Conservation (phyloP, 2,888 invertebrate species). For the Amiota minor region DNA sequence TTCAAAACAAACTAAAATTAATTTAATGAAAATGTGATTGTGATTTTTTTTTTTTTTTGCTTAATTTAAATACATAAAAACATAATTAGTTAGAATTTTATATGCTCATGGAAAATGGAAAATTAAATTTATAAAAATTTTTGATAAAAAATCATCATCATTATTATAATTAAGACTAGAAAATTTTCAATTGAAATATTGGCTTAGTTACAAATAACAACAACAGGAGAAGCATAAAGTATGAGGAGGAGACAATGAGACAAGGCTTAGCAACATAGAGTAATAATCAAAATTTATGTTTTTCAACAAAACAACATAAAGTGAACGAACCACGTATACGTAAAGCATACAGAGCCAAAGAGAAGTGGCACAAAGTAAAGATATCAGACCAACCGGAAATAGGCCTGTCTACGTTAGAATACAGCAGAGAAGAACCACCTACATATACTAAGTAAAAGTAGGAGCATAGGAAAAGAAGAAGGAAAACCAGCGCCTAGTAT, state of each 20-base stretch:
- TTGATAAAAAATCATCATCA: neutral
- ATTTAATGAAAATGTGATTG: constrained; percentile 6
- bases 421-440: neutral
- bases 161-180: neutral
- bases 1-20: neutral
- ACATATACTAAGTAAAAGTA: too few species aligned
- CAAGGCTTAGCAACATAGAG: neutral
- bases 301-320: neutral
- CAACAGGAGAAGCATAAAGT: neutral
- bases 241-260: too few species aligned
- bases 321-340: neutral
- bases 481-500: neutral
- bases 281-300: constrained; percentile 3
- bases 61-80: too few species aligned
- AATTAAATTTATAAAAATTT: neutral
- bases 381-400: neutral
- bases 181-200: constrained; percentile 11
- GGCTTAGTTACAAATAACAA: neutral
- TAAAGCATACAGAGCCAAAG: neutral
- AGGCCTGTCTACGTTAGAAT: neutral
- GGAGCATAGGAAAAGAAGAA: too few species aligned
- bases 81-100: constrained; percentile 6
- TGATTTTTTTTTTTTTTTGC: neutral
- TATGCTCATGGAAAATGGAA: neutral
- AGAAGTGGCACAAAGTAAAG: neutral